Conservation (phyloP, 2,113 vertebrate genomes). For the Chaetorhynchus papuensis region DNA sequence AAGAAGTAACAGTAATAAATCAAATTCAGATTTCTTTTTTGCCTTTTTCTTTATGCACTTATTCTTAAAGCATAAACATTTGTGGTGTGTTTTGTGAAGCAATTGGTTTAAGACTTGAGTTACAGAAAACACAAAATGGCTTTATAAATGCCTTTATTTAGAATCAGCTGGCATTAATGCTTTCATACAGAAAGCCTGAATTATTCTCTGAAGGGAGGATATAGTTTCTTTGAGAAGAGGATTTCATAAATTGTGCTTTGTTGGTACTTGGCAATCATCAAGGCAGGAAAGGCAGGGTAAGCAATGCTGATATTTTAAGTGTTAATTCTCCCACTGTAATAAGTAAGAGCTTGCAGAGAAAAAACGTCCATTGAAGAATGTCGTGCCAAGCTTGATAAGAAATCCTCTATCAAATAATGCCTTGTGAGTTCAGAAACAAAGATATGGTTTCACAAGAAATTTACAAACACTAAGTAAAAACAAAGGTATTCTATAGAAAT, state of each 20-base stretch:
- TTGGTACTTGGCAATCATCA: neutral
- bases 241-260: neutral
- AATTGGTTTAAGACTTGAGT: constrained; percentile 24
- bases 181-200: neutral
- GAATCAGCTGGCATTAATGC: neutral
- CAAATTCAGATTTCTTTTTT: constrained; percentile 3
- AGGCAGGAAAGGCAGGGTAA: neutral
- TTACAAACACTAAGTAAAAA: neutral
- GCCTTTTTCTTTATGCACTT: neutral
- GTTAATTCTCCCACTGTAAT: neutral
- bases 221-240: neutral
- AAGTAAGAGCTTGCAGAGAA: neutral
- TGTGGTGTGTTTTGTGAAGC: neutral
- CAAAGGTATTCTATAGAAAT: neutral
- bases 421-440: neutral
- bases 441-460: neutral
- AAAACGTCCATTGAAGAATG: neutral
- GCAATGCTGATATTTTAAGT: neutral
- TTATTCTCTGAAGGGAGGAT: constrained; percentile 3
- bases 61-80: constrained; percentile 22
- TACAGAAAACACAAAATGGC: neutral
- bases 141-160: constrained; percentile 13
- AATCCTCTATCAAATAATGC: constrained; percentile 7
- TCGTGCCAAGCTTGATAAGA: neutral
- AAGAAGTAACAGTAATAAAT: neutral